These are phyloP conservation scores for Atta cephalotes DNA, from an alignment of 1,140 invertebrate species.

Conservation along the genomic window DNA sequence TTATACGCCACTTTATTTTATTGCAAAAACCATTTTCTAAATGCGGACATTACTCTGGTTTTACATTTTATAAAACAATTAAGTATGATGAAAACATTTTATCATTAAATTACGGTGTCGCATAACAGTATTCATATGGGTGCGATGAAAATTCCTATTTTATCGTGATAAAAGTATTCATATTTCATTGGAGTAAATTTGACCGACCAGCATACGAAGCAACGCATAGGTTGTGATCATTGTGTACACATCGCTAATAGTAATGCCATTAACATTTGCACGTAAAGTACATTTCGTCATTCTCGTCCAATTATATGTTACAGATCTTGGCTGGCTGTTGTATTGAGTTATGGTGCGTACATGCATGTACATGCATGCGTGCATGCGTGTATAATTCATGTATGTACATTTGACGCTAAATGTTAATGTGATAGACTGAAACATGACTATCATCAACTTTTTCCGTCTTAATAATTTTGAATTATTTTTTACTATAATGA, in stretches of 20 bases:
- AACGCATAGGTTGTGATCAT: slow-evolving; percentile 6
- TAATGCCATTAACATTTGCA: slow-evolving; percentile 53
- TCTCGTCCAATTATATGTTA: slow-evolving; percentile 51
- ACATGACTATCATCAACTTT: neutral
- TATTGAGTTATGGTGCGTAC: neutral
- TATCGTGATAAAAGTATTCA: slow-evolving; percentile 37
- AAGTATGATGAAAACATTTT: slow-evolving; percentile 54
- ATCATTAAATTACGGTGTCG: slow-evolving; percentile 23
- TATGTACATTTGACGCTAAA: neutral
- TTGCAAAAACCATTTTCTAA: slow-evolving; percentile 37
- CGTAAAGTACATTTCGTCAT: slow-evolving; percentile 51
- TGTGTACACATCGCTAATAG: slow-evolving; percentile 39
- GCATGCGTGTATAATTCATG: slow-evolving; percentile 7
- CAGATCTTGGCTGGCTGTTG: slow-evolving; percentile 26
- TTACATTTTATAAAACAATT: slow-evolving; percentile 46
- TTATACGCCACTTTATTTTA: slow-evolving; percentile 28
- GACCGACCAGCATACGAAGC: neutral
- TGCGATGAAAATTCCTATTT: slow-evolving; percentile 47
- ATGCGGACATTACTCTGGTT: slow-evolving; percentile 30
- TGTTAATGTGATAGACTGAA: neutral
- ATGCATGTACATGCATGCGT: neutral
- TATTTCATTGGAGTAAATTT: slow-evolving; percentile 53
- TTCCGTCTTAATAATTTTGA: neutral
- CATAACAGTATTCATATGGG: neutral
- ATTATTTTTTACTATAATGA: neutral